Conservation (phyloP, 2,797 vertebrate genomes). For the Melanotaenia parkinsoni region DNA sequence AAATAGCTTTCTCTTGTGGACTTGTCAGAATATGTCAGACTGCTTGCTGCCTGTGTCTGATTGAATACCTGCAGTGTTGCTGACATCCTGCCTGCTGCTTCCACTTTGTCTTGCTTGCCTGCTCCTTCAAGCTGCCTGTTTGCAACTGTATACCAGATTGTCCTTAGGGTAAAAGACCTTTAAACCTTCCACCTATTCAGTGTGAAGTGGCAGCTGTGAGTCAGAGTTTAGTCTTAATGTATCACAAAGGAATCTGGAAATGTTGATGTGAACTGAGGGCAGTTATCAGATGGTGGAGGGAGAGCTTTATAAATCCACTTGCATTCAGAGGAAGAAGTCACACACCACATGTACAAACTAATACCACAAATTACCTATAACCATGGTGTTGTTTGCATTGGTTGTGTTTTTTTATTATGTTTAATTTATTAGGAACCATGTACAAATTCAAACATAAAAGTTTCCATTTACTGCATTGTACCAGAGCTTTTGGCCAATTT, state of each 20-base stretch:
- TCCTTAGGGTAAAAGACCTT: conserved; percentile 15
- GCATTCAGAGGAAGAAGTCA: neutral
- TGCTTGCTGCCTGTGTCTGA: conserved; percentile 8
- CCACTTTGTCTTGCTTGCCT: conserved; percentile 8
- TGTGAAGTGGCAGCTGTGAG: conserved; percentile 5
- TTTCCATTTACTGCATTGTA: no score
- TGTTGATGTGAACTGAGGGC: neutral
- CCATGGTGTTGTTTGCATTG: neutral
- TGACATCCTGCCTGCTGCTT: conserved; percentile 5
- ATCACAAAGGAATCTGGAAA: neutral
- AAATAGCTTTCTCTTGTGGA: conserved; percentile 4
- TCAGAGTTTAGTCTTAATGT: conserved; percentile 5
- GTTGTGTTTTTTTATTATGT: neutral
- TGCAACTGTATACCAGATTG: neutral
- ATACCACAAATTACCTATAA: conserved; percentile 1
- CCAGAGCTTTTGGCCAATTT: no score
- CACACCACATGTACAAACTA: neutral
- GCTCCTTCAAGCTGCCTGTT: neutral
- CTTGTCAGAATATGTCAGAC: conserved; percentile 23
- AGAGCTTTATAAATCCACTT: neutral
- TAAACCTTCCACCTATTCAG: neutral
- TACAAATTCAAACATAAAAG: no score
- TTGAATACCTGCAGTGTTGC: conserved; percentile 8
- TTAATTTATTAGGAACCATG: no score
- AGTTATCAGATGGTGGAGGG: neutral